Evolutionary conservation across 2,888 invertebrate genomes (phyloP), one percentile per base, ranked within the genome.

Genomic region (Acanthacorydalis orientalis): DNA sequence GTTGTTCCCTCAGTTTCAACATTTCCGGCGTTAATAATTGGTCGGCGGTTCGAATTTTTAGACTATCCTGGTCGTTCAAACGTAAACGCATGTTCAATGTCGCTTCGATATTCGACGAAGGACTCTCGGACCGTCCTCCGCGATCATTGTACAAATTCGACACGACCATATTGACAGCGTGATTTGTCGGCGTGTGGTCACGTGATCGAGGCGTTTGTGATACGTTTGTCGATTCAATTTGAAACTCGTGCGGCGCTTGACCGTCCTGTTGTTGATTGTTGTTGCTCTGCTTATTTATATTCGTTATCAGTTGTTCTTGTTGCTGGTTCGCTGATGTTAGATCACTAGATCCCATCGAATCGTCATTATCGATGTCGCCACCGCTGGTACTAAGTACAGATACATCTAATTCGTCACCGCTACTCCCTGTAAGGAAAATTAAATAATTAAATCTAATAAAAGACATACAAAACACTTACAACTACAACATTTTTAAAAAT

Each of bases 391-490:
- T 56, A 37, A 52, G 53, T 10, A 55, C 54, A 35, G 62, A 56
- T 49, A 68, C 61, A 57, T 74, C 73, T 64, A 71, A 68, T 59
- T 74, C 75, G 64, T 76, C 76, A 61, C 74, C 75, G 60, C 73
- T 74, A 57, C 72, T 73, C 65, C 76, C 76, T 75, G 65, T n/a
- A 66, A 68, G 49, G 46, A 52, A 55, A 53, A 50, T 56, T 56
- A 53, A 33, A n/a, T n/a, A n/a, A n/a, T n/a, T n/a, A n/a, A n/a
- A n/a, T n/a, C n/a, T n/a, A n/a, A n/a, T n/a, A n/a, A n/a, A n/a
- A n/a, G n/a, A n/a, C n/a, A n/a, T n/a, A n/a, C n/a, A n/a, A n/a
- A n/a, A n/a, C n/a, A n/a, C n/a, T n/a, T n/a, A n/a, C n/a, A n/a
- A n/a, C n/a, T n/a, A n/a, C n/a, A n/a, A n/a, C n/a, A n/a, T n/a